phyloP scores from a whole-genome alignment of 1,140 invertebrate genomes.

The Brachionus sp. region DNA sequence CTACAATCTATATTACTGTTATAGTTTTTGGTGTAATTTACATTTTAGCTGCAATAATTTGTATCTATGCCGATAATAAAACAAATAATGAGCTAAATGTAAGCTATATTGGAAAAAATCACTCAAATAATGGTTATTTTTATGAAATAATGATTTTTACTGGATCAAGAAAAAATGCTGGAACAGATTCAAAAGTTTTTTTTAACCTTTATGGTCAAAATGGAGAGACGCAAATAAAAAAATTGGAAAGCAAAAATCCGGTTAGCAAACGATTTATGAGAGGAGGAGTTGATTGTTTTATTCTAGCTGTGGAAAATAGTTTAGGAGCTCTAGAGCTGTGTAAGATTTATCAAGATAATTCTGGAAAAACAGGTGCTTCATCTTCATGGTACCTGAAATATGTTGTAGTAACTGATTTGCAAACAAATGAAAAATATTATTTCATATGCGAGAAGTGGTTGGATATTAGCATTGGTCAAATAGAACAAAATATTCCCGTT shows the following conservation, averaged over 20 bases:
- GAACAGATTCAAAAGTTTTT: slow-evolving; percentile 55
- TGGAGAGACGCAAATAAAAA: slow-evolving; percentile 52
- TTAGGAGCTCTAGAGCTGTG: slow-evolving; percentile 62
- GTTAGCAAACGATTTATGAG: slow-evolving; percentile 50
- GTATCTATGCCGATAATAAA: slow-evolving; percentile 60
- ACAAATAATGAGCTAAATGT: slow-evolving; percentile 56
- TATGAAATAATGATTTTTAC: slow-evolving; percentile 53
- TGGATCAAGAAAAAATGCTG: slow-evolving; percentile 53
- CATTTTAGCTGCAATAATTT: slow-evolving; percentile 54
- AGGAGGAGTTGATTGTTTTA: slow-evolving; percentile 61
- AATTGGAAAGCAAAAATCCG: slow-evolving; percentile 53
- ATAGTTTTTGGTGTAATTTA: slow-evolving; percentile 61
- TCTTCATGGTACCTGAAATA: slow-evolving; percentile 63
- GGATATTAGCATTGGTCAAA: slow-evolving; percentile 63
- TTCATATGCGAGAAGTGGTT: slow-evolving; percentile 63
- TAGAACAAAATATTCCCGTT: slow-evolving; percentile 62
- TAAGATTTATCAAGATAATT: slow-evolving; percentile 64
- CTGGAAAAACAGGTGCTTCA: slow-evolving; percentile 60
- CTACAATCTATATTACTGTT: slow-evolving; percentile 63
- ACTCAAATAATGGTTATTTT: slow-evolving; percentile 48
- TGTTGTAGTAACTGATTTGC: slow-evolving; percentile 62
- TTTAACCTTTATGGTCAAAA: slow-evolving; percentile 49
- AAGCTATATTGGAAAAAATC: slow-evolving; percentile 58
- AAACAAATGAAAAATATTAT: slow-evolving; percentile 62
- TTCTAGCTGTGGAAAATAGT: slow-evolving; percentile 52